Percentiles rank a stretch among this genome's conserved stretches.
These are phyloP conservation scores for Champsocephalus esox DNA, from an alignment of 2,797 vertebrate species.

Conservation along the genomic window DNA sequence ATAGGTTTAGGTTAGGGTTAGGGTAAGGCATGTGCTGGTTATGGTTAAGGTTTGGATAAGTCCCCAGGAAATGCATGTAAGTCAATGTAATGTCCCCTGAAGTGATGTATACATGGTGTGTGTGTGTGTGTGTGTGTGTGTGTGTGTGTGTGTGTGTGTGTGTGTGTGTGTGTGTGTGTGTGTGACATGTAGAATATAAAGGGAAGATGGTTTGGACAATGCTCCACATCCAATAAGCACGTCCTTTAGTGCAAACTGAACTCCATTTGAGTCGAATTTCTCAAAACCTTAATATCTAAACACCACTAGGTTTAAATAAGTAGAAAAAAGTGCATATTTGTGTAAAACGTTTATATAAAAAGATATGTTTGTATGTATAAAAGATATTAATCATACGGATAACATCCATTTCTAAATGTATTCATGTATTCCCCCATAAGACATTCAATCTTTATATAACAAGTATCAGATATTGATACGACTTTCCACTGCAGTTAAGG, in stretches of 20 bases:
- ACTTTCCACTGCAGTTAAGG: conserved; percentile 40
- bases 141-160: too few relatives aligned
- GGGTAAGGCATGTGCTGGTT: too few relatives aligned
- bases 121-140: too few relatives aligned
- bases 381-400: conserved; percentile 20
- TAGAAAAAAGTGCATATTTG: not conserved
- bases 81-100: too few relatives aligned
- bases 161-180: too few relatives aligned
- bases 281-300: not conserved
- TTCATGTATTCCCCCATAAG: conserved; percentile 19
- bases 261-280: not conserved
- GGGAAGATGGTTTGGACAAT: too few relatives aligned
- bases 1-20: too few relatives aligned
- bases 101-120: too few relatives aligned
- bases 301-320: not conserved
- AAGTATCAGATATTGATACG: conserved; percentile 54
- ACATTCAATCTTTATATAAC: conserved; percentile 42
- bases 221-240: not conserved
- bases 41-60: too few relatives aligned
- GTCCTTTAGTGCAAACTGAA: not conserved
- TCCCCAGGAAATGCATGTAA: too few relatives aligned
- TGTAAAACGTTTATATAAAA: not conserved
- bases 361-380: not conserved
- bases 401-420: conserved; percentile 19
- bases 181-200: too few relatives aligned